phyloP scores from a whole-genome alignment of 2,797 vertebrate species.

The Anguilla obscura region DNA sequence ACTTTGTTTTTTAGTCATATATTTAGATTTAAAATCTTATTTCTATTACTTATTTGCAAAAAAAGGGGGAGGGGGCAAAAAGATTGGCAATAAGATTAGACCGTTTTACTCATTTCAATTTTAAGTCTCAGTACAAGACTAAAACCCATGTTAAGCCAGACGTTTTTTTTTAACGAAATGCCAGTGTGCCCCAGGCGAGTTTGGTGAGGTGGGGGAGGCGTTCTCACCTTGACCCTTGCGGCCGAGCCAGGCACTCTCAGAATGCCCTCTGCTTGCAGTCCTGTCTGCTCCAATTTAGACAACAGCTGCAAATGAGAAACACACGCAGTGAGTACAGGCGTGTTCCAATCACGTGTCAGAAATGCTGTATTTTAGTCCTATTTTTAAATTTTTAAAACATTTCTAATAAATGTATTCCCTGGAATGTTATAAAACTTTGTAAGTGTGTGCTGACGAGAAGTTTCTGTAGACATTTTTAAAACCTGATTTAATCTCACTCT shows the following conservation, averaged over 20 bases:
- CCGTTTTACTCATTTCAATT: neutral
- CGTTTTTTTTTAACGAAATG: neutral
- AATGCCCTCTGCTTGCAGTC: slow-evolving; percentile 93
- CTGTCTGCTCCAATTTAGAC: slow-evolving; percentile 85
- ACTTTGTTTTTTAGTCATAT: no score
- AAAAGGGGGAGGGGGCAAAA: no score
- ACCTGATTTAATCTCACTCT: neutral
- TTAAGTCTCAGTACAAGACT: neutral
- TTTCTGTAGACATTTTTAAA: neutral
- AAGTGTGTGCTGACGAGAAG: neutral
- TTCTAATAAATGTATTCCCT: neutral
- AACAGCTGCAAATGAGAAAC: slow-evolving; percentile 74
- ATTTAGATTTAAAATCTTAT: no score
- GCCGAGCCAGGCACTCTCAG: slow-evolving; percentile 91
- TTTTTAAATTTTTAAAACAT: neutral
- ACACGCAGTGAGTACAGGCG: neutral
- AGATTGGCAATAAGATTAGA: no score
- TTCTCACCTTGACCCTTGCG: slow-evolving; percentile 87
- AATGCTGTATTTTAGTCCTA: neutral
- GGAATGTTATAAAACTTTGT: neutral
- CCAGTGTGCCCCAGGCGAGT: neutral
- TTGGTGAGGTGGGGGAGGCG: neutral
- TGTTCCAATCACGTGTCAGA: neutral
- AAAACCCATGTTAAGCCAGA: neutral
- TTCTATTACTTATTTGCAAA: no score